Evolutionary conservation across 2,888 invertebrate genomes (phyloP), one percentile per base, ranked within the genome.

Genomic region (Diloba caeruleocephala): DNA sequence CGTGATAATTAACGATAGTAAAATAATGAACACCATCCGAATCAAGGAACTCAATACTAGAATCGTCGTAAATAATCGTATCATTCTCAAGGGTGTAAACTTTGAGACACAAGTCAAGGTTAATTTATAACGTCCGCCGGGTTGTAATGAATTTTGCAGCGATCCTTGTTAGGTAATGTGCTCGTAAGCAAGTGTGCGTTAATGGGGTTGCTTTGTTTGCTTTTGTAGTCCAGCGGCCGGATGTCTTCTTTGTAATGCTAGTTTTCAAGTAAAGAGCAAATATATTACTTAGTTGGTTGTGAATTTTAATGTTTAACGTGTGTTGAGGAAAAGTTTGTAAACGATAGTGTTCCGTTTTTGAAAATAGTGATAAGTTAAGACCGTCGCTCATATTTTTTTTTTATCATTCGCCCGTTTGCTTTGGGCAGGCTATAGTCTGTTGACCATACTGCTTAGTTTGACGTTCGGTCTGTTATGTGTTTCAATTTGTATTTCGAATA

Each of bases 61-160:
- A n/a, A n/a, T n/a, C n/a, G n/a, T n/a, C n/a, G n/a, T n/a, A n/a
- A n/a, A n/a, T n/a, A n/a, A n/a, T n/a, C n/a, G n/a, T n/a, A 10
- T 34, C 25, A 19, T 29, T 21, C 5, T 10, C 7, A 31, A 57
- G 54, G 54, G 32, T 52, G 28, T 4, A 58, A 68, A 64, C 57
- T 69, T 82, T 80, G 76, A 71, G 69, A 50, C 76, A 31, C 41
- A 60, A 58, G 37, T 51, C 44, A 57, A 63, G 71, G 80, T 77
- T 81, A 77, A 82, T 83, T 82, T 84, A 84, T 79, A 70, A 72
- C 68, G 67, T 65, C 64, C 63, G 57, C 71, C 67, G 62, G 56
- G 62, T 67, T 54, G 82, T 84, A 88, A 87, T 88, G 88, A 86
- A 87, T 88, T 86, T 78, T 49, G 82, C 85, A 81, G 73, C 76